These are phyloP conservation scores for Pachycephala philippinensis DNA, from an alignment of 2,113 vertebrate genomes.

Conservation along the genomic window DNA sequence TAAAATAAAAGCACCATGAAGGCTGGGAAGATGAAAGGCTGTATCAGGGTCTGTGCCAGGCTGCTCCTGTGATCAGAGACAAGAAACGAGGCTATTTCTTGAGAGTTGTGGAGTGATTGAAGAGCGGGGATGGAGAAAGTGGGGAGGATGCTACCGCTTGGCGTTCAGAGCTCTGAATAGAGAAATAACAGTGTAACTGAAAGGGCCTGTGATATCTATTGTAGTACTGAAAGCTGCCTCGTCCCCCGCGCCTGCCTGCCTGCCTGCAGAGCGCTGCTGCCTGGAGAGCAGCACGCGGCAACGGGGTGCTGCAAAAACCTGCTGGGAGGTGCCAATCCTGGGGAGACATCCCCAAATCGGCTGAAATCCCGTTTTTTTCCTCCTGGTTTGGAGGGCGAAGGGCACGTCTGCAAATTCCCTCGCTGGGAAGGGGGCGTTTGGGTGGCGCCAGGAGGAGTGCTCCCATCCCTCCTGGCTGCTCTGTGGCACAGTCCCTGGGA, in stretches of 20 bases:
- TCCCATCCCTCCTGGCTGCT: neutral
- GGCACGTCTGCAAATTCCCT: neutral
- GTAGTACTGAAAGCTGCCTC: neutral
- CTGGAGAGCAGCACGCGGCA: neutral
- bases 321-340: neutral
- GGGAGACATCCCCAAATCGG: neutral
- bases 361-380: neutral
- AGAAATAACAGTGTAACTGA: constrained; percentile 12
- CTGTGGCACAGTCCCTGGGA: accelerated
- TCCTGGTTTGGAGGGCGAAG: neutral
- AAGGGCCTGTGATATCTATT: constrained; percentile 2
- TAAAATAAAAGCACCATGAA: neutral
- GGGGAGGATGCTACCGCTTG: neutral
- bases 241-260: neutral
- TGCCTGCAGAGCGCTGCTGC: neutral
- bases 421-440: neutral
- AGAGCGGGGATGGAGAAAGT: neutral
- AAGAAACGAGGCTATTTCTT: constrained; percentile 4
- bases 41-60: neutral
- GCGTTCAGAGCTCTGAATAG: constrained; percentile 30
- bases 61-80: constrained; percentile 15
- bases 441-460: accelerated
- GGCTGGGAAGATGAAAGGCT: constrained; percentile 24
- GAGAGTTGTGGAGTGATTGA: neutral
- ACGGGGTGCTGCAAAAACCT: neutral